Conservation (phyloP, 2,888 invertebrate genomes). For the Trachelus tabidus region DNA sequence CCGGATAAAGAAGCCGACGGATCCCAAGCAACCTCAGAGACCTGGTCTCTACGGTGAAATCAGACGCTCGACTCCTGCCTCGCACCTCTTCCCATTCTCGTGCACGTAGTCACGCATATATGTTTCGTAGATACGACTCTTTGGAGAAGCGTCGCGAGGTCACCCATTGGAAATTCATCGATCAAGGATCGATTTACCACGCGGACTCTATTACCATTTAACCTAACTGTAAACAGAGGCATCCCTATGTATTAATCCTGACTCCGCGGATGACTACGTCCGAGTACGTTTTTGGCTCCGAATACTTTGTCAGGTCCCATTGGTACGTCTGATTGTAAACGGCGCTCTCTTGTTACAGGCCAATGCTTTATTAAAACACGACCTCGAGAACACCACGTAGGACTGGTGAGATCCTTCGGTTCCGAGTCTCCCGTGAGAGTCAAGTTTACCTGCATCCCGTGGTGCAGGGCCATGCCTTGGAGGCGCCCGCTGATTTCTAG, state of each 20-base stretch:
- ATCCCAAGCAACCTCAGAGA: not conserved
- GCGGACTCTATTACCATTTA: not conserved
- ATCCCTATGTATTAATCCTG: not conserved
- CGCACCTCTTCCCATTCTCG: not conserved
- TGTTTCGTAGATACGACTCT: not conserved
- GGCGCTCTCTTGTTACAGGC: not conserved
- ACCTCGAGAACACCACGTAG: not conserved
- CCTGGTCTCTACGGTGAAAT: not conserved
- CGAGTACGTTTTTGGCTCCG: not conserved
- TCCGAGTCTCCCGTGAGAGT: not conserved
- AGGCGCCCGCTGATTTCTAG: not conserved
- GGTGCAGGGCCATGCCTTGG: slow-evolving; percentile 14
- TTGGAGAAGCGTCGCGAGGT: not conserved
- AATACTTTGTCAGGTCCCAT: not conserved
- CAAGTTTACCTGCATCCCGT: slow-evolving; percentile 28
- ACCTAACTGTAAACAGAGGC: not conserved
- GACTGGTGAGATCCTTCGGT: slow-evolving; percentile 7
- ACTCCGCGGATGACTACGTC: not conserved
- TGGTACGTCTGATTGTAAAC: not conserved
- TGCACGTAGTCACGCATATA: not conserved
- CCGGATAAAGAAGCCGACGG: not conserved
- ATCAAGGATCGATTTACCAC: not conserved
- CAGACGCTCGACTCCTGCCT: not conserved
- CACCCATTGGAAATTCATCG: not conserved
- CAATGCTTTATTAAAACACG: not conserved